These are phyloP conservation scores for Eilema depressum DNA, from an alignment of 2,888 invertebrate species.

Conservation along the genomic window DNA sequence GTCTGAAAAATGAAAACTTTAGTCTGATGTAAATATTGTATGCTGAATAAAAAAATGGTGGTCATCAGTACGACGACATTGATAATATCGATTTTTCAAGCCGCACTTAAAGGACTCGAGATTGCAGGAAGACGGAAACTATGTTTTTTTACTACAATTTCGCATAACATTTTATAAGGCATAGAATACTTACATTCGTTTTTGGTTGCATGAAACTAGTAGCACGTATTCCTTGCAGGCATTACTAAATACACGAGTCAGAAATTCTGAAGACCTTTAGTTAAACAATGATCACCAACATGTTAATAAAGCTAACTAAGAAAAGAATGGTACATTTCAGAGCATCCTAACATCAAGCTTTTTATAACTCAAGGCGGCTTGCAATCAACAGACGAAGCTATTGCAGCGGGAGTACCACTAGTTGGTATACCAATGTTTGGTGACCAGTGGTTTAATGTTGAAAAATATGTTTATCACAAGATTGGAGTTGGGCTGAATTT, in stretches of 20 bases:
- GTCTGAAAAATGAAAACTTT: background rate
- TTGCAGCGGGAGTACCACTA: conserved; percentile 73
- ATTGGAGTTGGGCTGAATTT: conserved; percentile 63
- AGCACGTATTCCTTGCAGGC: no score
- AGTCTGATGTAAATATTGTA: no score
- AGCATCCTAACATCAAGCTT: conserved; percentile 78
- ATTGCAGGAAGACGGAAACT: no score
- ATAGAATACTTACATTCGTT: no score
- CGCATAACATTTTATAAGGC: no score
- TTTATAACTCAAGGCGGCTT: conserved; percentile 83
- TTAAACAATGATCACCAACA: conserved; percentile 21
- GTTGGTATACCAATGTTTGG: conserved; percentile 75
- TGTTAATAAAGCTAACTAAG: background rate
- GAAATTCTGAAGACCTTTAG: no score
- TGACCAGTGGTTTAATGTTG: conserved; percentile 77
- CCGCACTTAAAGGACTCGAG: background rate
- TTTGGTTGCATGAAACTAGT: no score
- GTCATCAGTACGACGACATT: background rate
- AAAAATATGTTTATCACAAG: conserved; percentile 59
- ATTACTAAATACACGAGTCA: no score
- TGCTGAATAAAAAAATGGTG: background rate
- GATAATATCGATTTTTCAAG: no score
- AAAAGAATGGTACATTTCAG: conserved; percentile 35
- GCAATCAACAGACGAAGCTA: conserved; percentile 80
- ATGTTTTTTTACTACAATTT: no score